Conservation (phyloP, 2,797 vertebrate species). For the Rhinichthys osculus region DNA sequence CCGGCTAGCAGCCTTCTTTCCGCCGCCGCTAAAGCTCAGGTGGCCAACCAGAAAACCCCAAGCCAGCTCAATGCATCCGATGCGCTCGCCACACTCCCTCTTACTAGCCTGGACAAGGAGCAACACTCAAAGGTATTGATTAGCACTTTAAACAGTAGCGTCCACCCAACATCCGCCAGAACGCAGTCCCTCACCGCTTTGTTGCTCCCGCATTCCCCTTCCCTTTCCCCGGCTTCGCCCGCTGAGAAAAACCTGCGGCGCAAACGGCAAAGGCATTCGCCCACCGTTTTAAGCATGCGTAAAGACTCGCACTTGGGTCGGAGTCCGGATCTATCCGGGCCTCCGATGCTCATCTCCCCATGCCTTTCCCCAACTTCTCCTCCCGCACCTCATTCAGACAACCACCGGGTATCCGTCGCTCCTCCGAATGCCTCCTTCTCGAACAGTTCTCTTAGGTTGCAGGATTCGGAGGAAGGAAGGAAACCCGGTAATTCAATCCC, state of each 20-base stretch:
- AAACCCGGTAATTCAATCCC: conserved; percentile 58
- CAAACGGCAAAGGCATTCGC: conserved; percentile 81
- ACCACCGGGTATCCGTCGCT: conserved; percentile 60
- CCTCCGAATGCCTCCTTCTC: conserved; percentile 38
- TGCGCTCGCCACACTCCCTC: conserved; percentile 53
- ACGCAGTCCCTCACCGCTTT: conserved; percentile 70
- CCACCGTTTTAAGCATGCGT: conserved; percentile 82
- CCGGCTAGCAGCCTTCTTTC: conserved; percentile 90
- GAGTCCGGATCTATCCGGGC: conserved; percentile 68
- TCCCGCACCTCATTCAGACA: conserved; percentile 73
- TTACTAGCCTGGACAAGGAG: conserved; percentile 72
- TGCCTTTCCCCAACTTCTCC: conserved; percentile 64
- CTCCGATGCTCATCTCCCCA: conserved; percentile 70
- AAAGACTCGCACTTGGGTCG: conserved; percentile 75
- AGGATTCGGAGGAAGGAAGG: conserved; percentile 76
- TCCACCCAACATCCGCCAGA: conserved; percentile 72
- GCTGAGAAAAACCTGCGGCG: conserved; percentile 75
- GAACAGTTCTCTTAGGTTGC: conserved; percentile 63
- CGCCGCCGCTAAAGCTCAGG: conserved; percentile 90
- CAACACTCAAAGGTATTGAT: conserved; percentile 82
- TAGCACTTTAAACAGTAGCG: conserved; percentile 92
- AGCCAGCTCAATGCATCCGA: conserved; percentile 66
- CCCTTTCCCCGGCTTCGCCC: conserved; percentile 73
- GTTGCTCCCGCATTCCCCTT: conserved; percentile 72
- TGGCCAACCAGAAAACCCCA: conserved; percentile 80